phyloP scores from a whole-genome alignment of 1,140 invertebrate genomes.

The Trichonephila inaurata region DNA sequence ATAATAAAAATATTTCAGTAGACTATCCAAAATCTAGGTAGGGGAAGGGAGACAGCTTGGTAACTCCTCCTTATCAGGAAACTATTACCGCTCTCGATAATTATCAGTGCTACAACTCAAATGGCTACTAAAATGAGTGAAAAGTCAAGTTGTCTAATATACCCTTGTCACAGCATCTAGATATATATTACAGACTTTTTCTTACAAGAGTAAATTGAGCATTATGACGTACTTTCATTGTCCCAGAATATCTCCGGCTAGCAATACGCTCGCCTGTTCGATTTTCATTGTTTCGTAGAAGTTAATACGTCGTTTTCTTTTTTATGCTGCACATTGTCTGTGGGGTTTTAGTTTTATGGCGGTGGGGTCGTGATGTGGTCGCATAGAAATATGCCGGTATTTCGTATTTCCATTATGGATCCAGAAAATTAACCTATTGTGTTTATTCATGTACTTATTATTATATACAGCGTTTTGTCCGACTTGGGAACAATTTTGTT shows the following conservation, averaged over 20 bases:
- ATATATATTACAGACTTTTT: conserved; percentile 9
- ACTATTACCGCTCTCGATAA: neutral
- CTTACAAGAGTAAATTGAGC: conserved; percentile 21
- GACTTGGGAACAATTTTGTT: neutral
- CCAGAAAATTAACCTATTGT: neutral
- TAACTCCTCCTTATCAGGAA: neutral
- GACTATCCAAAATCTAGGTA: neutral
- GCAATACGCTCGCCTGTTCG: neutral
- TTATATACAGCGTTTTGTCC: neutral
- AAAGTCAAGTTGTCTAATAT: conserved; percentile 11
- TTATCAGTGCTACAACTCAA: neutral
- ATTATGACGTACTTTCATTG: neutral
- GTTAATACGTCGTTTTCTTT: conserved; percentile 14
- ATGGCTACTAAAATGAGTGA: conserved; percentile 2
- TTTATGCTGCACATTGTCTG: neutral
- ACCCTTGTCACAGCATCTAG: neutral
- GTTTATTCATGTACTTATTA: neutral
- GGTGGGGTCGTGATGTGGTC: neutral
- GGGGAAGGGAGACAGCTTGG: no score
- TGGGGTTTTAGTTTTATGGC: neutral
- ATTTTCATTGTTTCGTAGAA: neutral
- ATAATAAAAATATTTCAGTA: neutral
- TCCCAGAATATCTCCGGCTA: neutral
- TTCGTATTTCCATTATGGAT: conserved; percentile 6
- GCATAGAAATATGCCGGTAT: neutral